Evolutionary conservation across 2,113 vertebrate genomes (phyloP).

Genomic region (Pelvicachromis taeniatus): DNA sequence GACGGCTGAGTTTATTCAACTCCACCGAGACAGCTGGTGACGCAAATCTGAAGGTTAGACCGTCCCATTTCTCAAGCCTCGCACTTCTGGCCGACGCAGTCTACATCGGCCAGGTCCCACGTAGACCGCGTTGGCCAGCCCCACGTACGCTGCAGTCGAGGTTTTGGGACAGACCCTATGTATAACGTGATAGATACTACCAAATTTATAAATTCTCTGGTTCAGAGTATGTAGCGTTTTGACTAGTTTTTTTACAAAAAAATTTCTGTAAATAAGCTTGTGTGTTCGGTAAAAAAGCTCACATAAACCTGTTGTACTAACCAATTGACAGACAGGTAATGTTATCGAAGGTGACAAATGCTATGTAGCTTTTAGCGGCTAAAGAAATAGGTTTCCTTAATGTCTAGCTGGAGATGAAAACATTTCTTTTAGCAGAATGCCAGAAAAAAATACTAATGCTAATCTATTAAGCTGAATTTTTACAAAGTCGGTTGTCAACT

Average conservation of each 20-base stretch:
- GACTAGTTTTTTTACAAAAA: neutral
- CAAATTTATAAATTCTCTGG: neutral
- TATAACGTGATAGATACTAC: fast-evolving
- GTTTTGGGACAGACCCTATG: no score
- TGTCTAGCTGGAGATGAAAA: neutral
- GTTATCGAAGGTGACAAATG: neutral
- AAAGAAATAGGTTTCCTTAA: neutral
- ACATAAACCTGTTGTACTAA: neutral
- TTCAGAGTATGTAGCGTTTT: neutral
- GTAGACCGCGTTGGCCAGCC: no score
- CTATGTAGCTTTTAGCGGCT: neutral
- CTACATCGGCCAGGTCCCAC: no score
- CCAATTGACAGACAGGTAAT: neutral
- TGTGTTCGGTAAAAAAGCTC: neutral
- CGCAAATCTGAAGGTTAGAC: no score
- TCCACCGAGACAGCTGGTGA: no score
- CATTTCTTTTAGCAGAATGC: neutral
- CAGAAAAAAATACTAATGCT: neutral
- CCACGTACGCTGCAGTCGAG: no score
- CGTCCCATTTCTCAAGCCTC: no score
- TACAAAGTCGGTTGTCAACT: neutral
- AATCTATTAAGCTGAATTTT: neutral
- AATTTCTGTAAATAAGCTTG: neutral
- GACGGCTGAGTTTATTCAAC: no score
- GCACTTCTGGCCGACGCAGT: no score